Evolutionary conservation across 30 jellyfish, hydroid and myxozoan genomes (phyloP).

Genomic region (Sanderia malayensis): DNA sequence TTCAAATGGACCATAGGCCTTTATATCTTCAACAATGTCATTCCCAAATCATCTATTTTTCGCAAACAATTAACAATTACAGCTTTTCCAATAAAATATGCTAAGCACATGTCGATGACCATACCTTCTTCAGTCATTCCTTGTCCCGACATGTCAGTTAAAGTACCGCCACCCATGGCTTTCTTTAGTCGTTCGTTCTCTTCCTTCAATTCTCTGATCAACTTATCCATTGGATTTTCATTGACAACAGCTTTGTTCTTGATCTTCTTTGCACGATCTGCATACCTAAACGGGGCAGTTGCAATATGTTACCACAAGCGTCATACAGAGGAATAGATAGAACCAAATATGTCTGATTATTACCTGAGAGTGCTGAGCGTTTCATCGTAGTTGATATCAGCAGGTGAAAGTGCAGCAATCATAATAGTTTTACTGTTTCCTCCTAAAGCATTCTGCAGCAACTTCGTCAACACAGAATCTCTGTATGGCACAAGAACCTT

Average conservation of each 20-base stretch:
- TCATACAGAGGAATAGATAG: background rate
- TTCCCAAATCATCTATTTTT: no score
- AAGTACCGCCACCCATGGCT: conserved; percentile 72
- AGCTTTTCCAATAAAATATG: no score
- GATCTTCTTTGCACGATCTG: conserved; percentile 98
- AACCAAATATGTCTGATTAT: no score
- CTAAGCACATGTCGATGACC: no score
- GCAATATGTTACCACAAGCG: background rate
- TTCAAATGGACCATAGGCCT: no score
- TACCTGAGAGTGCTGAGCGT: conserved; percentile 93
- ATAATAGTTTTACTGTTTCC: conserved; percentile 98
- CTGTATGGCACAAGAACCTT: conserved; percentile 97
- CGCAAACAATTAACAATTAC: no score
- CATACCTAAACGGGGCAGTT: no score
- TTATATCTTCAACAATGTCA: no score
- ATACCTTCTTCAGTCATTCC: conserved; percentile 93
- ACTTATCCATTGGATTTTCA: conserved; percentile 97
- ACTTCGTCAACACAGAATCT: conserved; percentile 95
- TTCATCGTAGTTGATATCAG: conserved; percentile 94
- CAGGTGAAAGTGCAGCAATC: conserved; percentile 99
- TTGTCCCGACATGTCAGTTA: conserved; percentile 57
- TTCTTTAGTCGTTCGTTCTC: conserved; percentile 90
- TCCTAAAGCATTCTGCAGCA: conserved; percentile 96
- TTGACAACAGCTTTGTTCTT: conserved; percentile 97
- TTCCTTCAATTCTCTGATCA: conserved; percentile 89